phyloP scores from a whole-genome alignment of 2,113 vertebrate genomes.

The Piaya cayana region DNA sequence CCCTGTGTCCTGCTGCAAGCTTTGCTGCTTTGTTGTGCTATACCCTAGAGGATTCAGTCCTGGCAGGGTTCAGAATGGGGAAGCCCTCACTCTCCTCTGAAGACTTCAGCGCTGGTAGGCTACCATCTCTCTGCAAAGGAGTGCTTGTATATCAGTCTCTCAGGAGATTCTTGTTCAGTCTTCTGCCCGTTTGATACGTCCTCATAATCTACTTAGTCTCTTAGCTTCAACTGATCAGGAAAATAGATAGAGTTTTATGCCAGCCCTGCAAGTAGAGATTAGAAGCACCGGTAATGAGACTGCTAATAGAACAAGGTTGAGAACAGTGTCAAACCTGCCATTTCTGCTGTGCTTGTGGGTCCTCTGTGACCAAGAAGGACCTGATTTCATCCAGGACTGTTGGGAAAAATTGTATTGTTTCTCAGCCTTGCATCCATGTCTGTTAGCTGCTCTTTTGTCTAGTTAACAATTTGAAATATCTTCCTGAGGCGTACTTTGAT shows the following conservation, averaged over 20 bases:
- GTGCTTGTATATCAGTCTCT: background rate
- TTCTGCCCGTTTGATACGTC: background rate
- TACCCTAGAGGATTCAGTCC: background rate
- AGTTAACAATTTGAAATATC: background rate
- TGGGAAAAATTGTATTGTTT: background rate
- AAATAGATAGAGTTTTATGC: background rate
- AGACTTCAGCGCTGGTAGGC: background rate
- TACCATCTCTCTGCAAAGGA: background rate
- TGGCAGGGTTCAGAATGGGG: background rate
- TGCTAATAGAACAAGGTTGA: background rate
- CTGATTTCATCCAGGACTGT: background rate
- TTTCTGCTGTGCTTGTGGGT: background rate
- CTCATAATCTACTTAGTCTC: background rate
- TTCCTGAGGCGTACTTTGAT: conserved; percentile 35
- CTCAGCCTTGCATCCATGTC: background rate
- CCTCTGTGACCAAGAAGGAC: background rate
- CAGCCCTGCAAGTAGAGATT: background rate
- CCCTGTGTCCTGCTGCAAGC: background rate
- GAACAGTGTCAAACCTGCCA: background rate
- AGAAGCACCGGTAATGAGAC: background rate
- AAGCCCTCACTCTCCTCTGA: background rate
- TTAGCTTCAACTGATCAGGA: background rate
- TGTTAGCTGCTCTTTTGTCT: background rate
- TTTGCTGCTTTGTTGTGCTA: background rate
- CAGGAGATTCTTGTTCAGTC: no score